A percentile compares a stretch with the other conserved stretches of the same genome.
These are phyloP conservation scores for Monodelphis domestica DNA, from an alignment of 2,797 vertebrate genomes.

Conservation along the genomic window DNA sequence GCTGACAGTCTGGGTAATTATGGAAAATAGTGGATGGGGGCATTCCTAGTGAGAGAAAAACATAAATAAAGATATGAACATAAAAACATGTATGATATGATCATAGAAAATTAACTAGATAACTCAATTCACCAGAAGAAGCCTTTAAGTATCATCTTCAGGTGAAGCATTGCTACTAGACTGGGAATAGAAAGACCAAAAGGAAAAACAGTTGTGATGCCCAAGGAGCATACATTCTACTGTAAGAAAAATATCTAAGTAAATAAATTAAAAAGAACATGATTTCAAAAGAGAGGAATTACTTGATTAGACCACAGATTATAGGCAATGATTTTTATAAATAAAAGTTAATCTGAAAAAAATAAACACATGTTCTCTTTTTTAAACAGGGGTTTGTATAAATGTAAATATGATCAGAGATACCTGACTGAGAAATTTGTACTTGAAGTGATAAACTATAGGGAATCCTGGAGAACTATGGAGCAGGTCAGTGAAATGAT, in stretches of 20 bases:
- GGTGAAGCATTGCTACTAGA: not conserved
- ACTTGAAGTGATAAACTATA: not conserved
- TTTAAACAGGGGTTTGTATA: not conserved
- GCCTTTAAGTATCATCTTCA: not conserved
- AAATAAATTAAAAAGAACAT: not conserved
- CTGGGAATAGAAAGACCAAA: not conserved
- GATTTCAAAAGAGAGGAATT: not conserved
- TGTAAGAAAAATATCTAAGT: not conserved
- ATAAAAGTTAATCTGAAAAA: not conserved
- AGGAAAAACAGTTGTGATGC: not conserved
- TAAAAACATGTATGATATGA: not conserved
- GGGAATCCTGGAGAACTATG: not conserved
- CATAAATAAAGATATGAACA: not conserved
- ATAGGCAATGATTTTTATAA: not conserved
- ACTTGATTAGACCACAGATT: not conserved
- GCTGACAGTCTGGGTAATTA: not conserved
- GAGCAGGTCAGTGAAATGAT: not conserved
- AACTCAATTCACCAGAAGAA: not conserved
- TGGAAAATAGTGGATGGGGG: not conserved
- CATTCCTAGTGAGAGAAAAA: not conserved
- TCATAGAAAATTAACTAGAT: not conserved
- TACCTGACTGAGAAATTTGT: not conserved
- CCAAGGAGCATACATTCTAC: not conserved
- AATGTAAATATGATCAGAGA: not conserved
- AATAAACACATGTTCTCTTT: not conserved